These are phyloP conservation scores for Neodiprion fabricii DNA, from an alignment of 1,140 invertebrate genomes.

Conservation along the genomic window DNA sequence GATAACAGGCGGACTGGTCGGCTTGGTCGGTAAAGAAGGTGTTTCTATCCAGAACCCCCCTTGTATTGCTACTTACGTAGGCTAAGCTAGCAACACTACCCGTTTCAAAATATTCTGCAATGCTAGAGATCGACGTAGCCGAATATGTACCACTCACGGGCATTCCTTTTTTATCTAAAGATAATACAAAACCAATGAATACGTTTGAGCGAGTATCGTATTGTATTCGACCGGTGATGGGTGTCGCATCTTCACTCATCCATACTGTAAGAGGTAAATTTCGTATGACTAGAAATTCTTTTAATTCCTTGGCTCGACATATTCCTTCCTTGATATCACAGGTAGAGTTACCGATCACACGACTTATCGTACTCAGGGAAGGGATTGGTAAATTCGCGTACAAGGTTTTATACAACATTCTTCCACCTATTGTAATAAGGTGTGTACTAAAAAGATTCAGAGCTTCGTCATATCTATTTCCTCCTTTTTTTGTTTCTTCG, in stretches of 20 bases:
- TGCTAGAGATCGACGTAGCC: slow-evolving; percentile 11
- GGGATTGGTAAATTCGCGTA: slow-evolving; percentile 17
- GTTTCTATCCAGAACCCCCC: no score
- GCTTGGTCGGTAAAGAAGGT: no score
- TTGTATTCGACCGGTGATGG: slow-evolving; percentile 27
- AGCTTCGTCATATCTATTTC: no score
- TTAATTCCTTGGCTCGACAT: slow-evolving; percentile 19
- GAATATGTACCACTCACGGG: neutral
- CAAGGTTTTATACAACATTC: slow-evolving; percentile 18
- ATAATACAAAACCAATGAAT: slow-evolving; percentile 35
- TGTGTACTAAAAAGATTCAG: slow-evolving; percentile 3
- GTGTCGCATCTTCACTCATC: slow-evolving; percentile 30
- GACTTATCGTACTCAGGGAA: slow-evolving; percentile 19
- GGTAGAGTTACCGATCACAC: neutral
- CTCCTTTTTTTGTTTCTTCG: no score
- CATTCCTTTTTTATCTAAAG: slow-evolving; percentile 25
- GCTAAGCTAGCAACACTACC: neutral
- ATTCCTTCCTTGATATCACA: slow-evolving; percentile 12
- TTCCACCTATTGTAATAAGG: slow-evolving; percentile 16
- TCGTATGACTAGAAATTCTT: slow-evolving; percentile 27
- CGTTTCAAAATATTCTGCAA: slow-evolving; percentile 13
- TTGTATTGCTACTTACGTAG: neutral
- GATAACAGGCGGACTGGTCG: no score
- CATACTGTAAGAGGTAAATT: slow-evolving; percentile 25
- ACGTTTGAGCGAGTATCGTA: slow-evolving; percentile 33